Base-by-base conservation (phyloP, 1,140 invertebrate species). In the Zelostemma sp. region DNA sequence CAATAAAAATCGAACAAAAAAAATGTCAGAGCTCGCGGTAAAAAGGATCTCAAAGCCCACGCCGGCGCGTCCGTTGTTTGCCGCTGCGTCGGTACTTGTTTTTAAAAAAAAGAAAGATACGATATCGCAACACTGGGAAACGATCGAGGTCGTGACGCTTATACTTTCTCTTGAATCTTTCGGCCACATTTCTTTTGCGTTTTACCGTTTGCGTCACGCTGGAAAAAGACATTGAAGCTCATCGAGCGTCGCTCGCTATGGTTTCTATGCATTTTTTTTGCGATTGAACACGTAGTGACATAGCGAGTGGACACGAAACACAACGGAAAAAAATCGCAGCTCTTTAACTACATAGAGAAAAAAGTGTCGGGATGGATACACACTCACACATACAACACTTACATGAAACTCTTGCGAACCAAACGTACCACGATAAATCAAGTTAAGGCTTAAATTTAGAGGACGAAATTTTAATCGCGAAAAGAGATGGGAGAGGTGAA, bases 371-470 rank as follows among this genome's bases (percentile, higher is more conserved):
- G 56, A 2, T 62, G 41, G 60, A 35, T 31, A 50, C 21, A 19
- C 25, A 49, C n/a, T 48, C 14, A 58, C 12, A 21, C 35, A 66
- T 48, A 68, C 59, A 66, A n/a, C 19, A 63, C 35, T 68, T 51
- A 50, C 65, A 62, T 46, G 1, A 70, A 38, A 62, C 48, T 12
- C 25, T 46, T 19, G 61, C 64, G 61, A 72, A 72, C 64, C 64
- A 78, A 74, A 46, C 43, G 75, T 61, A 71, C 67, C 51, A 67
- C 70, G 70, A 75, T 70, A 71, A 75, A 80, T 73, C 76, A 76
- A 79, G 65, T 72, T 80, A 80, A 80, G 79, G 73, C 76, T 80
- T 80, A 78, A 68, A 75, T 77, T 75, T 79, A 73, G 63, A 56
- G 11, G 28, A 51, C 31, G 16, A 46, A 65, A 50, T 59, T 49